Evolutionary conservation across 2,888 invertebrate species (phyloP).

Genomic region (Euplexia lucipara): DNA sequence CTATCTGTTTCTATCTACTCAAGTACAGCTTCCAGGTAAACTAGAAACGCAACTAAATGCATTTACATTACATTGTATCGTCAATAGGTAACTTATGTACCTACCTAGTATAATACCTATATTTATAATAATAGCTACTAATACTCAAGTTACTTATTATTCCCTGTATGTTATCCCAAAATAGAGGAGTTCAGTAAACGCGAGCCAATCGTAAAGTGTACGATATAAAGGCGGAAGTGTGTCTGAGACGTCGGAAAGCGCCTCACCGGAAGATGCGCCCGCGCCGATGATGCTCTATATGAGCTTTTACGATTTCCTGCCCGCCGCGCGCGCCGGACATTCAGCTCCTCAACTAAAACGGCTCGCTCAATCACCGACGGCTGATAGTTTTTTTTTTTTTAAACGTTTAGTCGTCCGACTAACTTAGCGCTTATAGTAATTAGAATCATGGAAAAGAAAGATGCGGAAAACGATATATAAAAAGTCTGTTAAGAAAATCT

Average conservation of each 20-base stretch:
- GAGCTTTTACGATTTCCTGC: slow-evolving; percentile 90
- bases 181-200: slow-evolving; percentile 79
- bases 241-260: slow-evolving; percentile 81
- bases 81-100: slow-evolving; percentile 11
- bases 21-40: background rate
- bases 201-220: slow-evolving; percentile 77
- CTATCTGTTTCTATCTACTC: background rate
- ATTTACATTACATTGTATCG: slow-evolving; percentile 4
- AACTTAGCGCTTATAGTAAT: background rate
- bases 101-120: no score
- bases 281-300: slow-evolving; percentile 82
- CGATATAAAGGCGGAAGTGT: slow-evolving; percentile 83
- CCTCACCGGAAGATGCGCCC: slow-evolving; percentile 86
- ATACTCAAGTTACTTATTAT: slow-evolving; percentile 22
- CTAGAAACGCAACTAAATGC: background rate
- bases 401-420: slow-evolving; percentile 10
- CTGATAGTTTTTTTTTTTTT: slow-evolving; percentile 59
- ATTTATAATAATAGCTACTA: background rate
- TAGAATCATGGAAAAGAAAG: background rate
- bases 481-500: no score
- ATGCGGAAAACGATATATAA: background rate
- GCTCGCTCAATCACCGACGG: slow-evolving; percentile 72
- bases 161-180: slow-evolving; percentile 65
- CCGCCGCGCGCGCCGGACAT: slow-evolving; percentile 73
- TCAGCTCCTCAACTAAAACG: slow-evolving; percentile 71